Evolutionary conservation across 1,140 invertebrate species (phyloP).

Genomic region (Drosophila kikkawai): DNA sequence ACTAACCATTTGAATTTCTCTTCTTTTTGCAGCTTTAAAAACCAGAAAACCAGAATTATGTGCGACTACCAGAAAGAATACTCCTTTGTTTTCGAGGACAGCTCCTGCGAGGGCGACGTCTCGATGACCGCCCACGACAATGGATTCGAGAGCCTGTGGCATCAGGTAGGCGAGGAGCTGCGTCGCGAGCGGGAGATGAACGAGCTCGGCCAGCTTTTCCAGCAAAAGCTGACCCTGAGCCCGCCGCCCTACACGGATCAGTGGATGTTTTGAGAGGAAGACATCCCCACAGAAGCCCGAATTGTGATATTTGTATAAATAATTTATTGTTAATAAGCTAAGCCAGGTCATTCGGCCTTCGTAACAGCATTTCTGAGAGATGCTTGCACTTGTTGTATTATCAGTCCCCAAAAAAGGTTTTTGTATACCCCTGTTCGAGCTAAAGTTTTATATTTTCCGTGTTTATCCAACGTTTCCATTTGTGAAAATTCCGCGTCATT

Average conservation of each 20-base stretch:
- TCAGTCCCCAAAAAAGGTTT: conserved; percentile 3
- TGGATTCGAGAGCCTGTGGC: conserved; percentile 73
- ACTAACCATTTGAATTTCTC: conserved; percentile 12
- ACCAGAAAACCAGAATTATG: conserved; percentile 35
- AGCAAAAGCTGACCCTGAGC: conserved; percentile 56
- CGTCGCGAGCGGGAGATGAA: conserved; percentile 55
- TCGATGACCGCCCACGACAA: conserved; percentile 26
- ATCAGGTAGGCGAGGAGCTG: conserved; percentile 62
- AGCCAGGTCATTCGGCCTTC: conserved; percentile 6
- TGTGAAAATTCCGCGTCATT: conserved; percentile 32
- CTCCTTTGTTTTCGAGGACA: conserved; percentile 68
- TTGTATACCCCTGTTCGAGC: conserved; percentile 21
- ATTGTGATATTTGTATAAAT: conserved; percentile 40
- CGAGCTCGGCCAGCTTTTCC: conserved; percentile 52
- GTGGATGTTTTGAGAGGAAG: conserved; percentile 24
- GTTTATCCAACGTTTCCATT: conserved; percentile 29
- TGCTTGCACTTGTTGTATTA: conserved; percentile 34
- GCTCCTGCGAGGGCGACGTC: conserved; percentile 51
- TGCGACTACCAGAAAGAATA: conserved; percentile 71
- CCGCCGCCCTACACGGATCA: conserved; percentile 9
- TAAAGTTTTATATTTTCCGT: conserved; percentile 11
- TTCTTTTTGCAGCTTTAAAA: conserved; percentile 22
- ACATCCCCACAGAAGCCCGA: background rate
- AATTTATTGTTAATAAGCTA: conserved; percentile 13
- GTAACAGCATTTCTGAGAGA: conserved; percentile 49